Percentiles rank a stretch among this genome's conserved stretches.
Conservation (phyloP, 2,797 vertebrate species). For the Fistularia commersonii region DNA sequence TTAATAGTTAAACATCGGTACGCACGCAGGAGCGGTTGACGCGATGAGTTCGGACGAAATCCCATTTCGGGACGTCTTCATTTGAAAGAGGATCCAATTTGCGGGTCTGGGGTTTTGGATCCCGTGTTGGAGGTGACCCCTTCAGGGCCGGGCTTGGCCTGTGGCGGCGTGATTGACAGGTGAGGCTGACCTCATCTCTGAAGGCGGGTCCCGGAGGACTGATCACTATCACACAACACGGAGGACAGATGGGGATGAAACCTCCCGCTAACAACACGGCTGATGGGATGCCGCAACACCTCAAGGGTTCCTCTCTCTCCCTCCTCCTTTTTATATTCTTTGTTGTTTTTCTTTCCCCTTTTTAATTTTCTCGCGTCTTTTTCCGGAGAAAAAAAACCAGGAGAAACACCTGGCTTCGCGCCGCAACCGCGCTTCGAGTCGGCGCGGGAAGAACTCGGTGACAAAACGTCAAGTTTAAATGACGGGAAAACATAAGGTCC, state of each 20-base stretch:
- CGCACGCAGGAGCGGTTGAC: no score
- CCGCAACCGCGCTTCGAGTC: conserved; percentile 17
- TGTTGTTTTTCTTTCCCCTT: neutral
- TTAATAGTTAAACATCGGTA: no score
- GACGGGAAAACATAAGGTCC: conserved; percentile 71
- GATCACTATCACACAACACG: conserved; percentile 66
- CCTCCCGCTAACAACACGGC: conserved; percentile 46
- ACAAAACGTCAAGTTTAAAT: conserved; percentile 63
- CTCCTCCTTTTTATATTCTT: neutral
- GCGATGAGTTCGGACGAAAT: no score
- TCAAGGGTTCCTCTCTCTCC: conserved; percentile 22
- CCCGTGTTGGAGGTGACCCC: conserved; percentile 55
- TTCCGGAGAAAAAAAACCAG: conserved; percentile 5
- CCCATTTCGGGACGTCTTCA: no score
- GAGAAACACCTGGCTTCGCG: conserved; percentile 16
- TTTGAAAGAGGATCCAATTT: conserved; percentile 47
- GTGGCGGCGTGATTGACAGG: conserved; percentile 61
- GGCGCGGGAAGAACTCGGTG: conserved; percentile 50
- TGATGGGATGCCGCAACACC: conserved; percentile 37
- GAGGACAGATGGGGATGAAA: conserved; percentile 59
- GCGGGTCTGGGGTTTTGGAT: conserved; percentile 40
- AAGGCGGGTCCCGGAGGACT: conserved; percentile 63
- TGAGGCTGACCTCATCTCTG: conserved; percentile 65
- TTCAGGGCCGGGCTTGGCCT: conserved; percentile 34
- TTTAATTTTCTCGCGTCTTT: conserved; percentile 1